Evolutionary conservation across 2,888 invertebrate genomes (phyloP).

Genomic region (Diplolepis rosae): DNA sequence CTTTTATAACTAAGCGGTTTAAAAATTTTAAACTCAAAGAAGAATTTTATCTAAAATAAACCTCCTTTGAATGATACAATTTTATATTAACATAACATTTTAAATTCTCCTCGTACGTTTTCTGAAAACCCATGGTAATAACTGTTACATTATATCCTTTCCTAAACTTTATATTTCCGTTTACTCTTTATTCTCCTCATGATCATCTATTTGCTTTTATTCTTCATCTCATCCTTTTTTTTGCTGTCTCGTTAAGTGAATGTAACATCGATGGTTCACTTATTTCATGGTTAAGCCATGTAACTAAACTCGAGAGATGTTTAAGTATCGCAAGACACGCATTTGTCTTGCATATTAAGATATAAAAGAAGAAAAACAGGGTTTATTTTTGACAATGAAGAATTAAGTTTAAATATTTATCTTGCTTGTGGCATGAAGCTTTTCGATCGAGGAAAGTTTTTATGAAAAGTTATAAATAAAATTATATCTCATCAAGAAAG

Average conservation of each 20-base stretch:
- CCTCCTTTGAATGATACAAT: neutral
- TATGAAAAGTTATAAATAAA: no score
- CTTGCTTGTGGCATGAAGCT: neutral
- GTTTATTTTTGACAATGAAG: neutral
- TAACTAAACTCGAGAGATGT: neutral
- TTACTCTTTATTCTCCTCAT: neutral
- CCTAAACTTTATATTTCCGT: neutral
- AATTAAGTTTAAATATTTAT: constrained; percentile 40
- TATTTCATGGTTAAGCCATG: neutral
- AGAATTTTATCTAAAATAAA: no score
- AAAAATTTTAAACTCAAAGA: neutral
- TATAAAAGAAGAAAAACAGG: neutral
- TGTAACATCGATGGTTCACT: neutral
- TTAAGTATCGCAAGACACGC: constrained; percentile 23
- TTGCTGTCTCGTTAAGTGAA: neutral
- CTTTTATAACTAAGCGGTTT: neutral
- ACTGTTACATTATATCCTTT: neutral
- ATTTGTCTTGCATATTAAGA: neutral
- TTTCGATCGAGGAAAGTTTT: neutral
- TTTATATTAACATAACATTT: neutral
- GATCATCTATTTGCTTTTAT: neutral
- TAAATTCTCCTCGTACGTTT: neutral
- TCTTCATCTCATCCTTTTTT: neutral
- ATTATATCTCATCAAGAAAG: no score
- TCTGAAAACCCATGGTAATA: neutral